These are phyloP conservation scores for Apostichopus californicus DNA, from an alignment of 35 echinoderm and acorn worm genomes.

Conservation along the genomic window DNA sequence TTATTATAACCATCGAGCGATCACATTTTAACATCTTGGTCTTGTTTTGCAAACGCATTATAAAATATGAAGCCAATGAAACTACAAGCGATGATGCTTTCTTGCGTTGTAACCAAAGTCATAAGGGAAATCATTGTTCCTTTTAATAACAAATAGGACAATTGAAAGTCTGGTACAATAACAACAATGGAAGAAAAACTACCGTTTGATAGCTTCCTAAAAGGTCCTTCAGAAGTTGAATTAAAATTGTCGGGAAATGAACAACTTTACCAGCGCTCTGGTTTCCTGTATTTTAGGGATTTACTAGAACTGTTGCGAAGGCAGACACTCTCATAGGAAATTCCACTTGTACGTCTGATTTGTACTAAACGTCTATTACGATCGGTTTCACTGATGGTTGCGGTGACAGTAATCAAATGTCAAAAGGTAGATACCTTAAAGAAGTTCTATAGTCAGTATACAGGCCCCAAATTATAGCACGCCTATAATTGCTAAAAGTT, in stretches of 20 bases:
- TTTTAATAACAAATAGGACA: constrained; percentile 26
- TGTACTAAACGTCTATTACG: neutral
- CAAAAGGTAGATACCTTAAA: no score
- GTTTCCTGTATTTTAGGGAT: neutral
- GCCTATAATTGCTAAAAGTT: no score
- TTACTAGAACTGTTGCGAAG: neutral
- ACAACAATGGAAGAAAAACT: neutral
- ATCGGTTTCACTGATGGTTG: no score
- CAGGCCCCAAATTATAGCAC: no score
- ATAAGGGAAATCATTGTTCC: constrained; percentile 20
- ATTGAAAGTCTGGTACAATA: constrained; percentile 1
- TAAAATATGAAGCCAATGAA: no score
- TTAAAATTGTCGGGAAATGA: neutral
- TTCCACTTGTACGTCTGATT: neutral
- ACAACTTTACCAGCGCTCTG: constrained; percentile 34
- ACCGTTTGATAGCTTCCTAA: neutral
- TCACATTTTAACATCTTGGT: no score
- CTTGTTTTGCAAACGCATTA: no score
- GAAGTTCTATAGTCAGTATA: no score
- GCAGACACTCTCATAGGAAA: neutral
- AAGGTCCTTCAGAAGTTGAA: neutral
- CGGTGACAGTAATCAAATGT: no score
- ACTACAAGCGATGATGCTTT: no score
- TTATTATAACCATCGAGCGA: no score
- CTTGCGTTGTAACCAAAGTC: neutral